These are phyloP conservation scores for Neostethus bicornis DNA, from an alignment of 2,797 vertebrate species.

Conservation along the genomic window DNA sequence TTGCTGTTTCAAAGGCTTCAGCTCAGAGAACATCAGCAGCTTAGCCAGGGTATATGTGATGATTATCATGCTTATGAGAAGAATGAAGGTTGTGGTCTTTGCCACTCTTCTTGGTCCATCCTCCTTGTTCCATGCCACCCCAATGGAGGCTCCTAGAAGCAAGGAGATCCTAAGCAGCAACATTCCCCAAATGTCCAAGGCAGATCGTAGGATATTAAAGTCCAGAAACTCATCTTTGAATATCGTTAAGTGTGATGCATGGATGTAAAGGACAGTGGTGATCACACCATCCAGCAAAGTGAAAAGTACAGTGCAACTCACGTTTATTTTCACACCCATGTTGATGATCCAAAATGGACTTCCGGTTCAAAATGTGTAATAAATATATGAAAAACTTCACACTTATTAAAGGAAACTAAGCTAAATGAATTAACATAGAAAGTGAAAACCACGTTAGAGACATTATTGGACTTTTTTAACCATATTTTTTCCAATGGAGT, in stretches of 20 bases:
- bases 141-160: slow-evolving; percentile 86
- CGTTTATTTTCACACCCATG: slow-evolving; percentile 80
- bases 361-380: too few relatives aligned
- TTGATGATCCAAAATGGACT: slow-evolving; percentile 6
- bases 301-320: slow-evolving; percentile 77
- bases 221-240: slow-evolving; percentile 81
- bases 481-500: too few relatives aligned
- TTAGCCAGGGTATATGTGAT: slow-evolving; percentile 87
- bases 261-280: slow-evolving; percentile 85
- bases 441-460: too few relatives aligned
- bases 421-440: too few relatives aligned
- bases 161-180: slow-evolving; percentile 84
- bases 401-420: background rate
- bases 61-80: slow-evolving; percentile 80
- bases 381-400: background rate
- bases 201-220: slow-evolving; percentile 85
- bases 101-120: slow-evolving; percentile 84
- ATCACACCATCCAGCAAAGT: slow-evolving; percentile 78
- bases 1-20: slow-evolving; percentile 72
- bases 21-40: slow-evolving; percentile 89
- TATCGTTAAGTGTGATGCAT: slow-evolving; percentile 67
- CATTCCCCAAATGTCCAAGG: slow-evolving; percentile 89
- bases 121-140: slow-evolving; percentile 84
- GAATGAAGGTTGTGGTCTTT: slow-evolving; percentile 66
- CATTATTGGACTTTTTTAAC: too few relatives aligned